phyloP scores from a whole-genome alignment of 2,113 vertebrate species.

The Pungitius pungitius region DNA sequence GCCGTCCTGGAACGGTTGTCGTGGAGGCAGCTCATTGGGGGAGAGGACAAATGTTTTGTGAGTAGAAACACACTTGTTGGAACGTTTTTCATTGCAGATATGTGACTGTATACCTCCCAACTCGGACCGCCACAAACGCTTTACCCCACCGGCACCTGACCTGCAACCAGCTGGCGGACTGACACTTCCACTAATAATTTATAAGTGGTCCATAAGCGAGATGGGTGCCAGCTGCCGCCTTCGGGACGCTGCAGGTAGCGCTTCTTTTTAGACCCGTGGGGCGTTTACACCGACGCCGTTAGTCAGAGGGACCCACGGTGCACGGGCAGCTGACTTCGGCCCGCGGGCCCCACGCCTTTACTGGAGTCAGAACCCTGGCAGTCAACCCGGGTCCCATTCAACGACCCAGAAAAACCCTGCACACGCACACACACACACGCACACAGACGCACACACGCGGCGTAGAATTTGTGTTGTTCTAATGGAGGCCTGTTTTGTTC shows the following conservation, averaged over 20 bases:
- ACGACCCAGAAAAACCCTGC: background rate
- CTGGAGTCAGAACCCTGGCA: background rate
- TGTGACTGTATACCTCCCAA: background rate
- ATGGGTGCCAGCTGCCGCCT: slow-evolving; percentile 63
- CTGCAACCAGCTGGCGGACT: slow-evolving; percentile 58
- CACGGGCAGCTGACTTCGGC: no score
- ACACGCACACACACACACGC: background rate
- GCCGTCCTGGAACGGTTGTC: no score
- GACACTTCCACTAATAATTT: slow-evolving; percentile 58
- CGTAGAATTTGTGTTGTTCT: slow-evolving; percentile 37
- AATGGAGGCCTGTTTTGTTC: slow-evolving; percentile 44
- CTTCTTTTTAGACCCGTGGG: slow-evolving; percentile 38
- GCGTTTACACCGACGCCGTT: slow-evolving; percentile 29
- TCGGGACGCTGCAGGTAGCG: background rate
- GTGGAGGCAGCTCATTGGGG: no score
- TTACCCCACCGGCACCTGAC: slow-evolving; percentile 1
- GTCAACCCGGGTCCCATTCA: background rate
- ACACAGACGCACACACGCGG: background rate
- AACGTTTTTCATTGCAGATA: no score
- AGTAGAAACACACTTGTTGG: no score
- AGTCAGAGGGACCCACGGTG: background rate
- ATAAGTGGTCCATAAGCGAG: slow-evolving; percentile 55
- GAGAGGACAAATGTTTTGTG: no score
- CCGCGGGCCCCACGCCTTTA: no score
- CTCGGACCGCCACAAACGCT: background rate